Evolutionary conservation across 2,888 invertebrate genomes (phyloP).

Genomic region (Linnaemya vulpina): DNA sequence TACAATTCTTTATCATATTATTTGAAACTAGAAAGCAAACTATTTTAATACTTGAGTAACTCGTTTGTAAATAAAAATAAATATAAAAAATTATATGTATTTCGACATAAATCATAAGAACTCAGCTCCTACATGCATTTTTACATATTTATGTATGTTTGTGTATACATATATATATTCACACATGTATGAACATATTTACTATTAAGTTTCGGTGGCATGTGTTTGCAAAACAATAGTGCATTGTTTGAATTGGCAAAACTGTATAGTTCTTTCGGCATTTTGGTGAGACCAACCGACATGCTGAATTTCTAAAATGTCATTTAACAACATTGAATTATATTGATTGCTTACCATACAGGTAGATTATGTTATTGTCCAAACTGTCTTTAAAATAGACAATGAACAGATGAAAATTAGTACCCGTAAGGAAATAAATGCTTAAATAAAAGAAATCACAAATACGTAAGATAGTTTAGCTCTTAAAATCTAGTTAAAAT

Average conservation of each 20-base stretch:
- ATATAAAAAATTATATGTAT: background rate
- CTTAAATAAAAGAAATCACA: background rate
- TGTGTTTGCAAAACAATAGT: constrained; percentile 32
- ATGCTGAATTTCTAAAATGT: constrained; percentile 47
- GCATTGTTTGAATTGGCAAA: constrained; percentile 55
- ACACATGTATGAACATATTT: background rate
- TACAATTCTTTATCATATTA: constrained; percentile 55
- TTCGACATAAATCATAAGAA: constrained; percentile 3
- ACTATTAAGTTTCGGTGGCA: background rate
- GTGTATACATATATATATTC: background rate
- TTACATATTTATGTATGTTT: background rate
- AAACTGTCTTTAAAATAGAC: constrained; percentile 44
- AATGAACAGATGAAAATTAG: background rate
- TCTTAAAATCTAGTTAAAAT: too few relatives aligned
- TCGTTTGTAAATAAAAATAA: constrained; percentile 2
- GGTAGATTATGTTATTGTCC: constrained; percentile 49
- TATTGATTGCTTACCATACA: constrained; percentile 33
- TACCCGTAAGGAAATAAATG: background rate
- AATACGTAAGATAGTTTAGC: background rate
- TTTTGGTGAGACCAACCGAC: constrained; percentile 45
- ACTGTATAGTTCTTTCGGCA: constrained; percentile 49
- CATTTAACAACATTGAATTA: constrained; percentile 40
- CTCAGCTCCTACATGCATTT: constrained; percentile 37
- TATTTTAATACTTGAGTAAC: constrained; percentile 46
- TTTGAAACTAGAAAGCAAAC: constrained; percentile 1